A percentile compares a stretch with the other conserved stretches of the same genome.
phyloP scores from a whole-genome alignment of 2,888 invertebrate species.

The Timema cristinae region DNA sequence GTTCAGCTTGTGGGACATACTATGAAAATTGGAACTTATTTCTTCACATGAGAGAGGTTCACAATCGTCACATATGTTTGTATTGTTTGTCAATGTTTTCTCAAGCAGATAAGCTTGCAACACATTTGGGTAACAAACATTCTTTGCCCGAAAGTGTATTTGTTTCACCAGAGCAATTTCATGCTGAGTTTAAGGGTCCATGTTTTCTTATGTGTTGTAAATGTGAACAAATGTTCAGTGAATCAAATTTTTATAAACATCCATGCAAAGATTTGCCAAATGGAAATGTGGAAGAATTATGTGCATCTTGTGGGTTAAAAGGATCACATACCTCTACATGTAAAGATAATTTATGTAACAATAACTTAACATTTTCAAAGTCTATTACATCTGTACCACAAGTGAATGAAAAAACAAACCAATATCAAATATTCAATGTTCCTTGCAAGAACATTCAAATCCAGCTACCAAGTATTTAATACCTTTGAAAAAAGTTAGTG shows the following conservation, averaged over 20 bases:
- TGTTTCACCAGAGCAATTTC: constrained; percentile 63
- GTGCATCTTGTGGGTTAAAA: constrained; percentile 43
- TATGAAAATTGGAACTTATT: constrained; percentile 85
- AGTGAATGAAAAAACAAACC: no score
- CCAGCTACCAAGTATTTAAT: constrained; percentile 19
- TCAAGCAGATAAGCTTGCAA: constrained; percentile 70
- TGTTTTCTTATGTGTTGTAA: constrained; percentile 76
- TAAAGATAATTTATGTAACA: no score
- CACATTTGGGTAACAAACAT: constrained; percentile 74
- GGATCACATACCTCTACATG: no score
- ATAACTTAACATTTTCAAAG: no score
- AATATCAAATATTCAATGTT: no score
- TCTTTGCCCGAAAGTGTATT: constrained; percentile 68
- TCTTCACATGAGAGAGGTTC: constrained; percentile 77
- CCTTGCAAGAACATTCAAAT: neutral
- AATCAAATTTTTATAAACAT: constrained; percentile 71
- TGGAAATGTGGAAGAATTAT: constrained; percentile 35
- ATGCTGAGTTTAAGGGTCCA: constrained; percentile 60
- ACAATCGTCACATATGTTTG: constrained; percentile 75
- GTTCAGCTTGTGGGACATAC: constrained; percentile 77
- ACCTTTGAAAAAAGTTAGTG: constrained; percentile 18
- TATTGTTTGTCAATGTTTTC: constrained; percentile 81
- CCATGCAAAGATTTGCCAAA: constrained; percentile 48
- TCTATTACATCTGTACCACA: no score
- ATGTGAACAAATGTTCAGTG: constrained; percentile 73